These are phyloP conservation scores for Zonotrichia albicollis DNA, from an alignment of 2,797 vertebrate species.

Conservation along the genomic window DNA sequence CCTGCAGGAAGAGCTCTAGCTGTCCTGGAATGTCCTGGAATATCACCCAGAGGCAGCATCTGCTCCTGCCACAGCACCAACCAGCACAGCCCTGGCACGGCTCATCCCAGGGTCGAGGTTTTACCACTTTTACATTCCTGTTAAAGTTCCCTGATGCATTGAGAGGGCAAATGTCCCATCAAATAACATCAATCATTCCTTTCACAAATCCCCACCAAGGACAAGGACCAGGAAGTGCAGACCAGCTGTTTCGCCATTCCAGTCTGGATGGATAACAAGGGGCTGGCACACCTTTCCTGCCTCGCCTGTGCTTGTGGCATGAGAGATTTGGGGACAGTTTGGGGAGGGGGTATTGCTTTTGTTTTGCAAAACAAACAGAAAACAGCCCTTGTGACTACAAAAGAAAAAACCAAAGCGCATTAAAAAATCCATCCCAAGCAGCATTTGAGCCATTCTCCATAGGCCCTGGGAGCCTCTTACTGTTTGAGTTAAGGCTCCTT, in stretches of 20 bases:
- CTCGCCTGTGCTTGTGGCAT: neutral
- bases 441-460: conserved; percentile 29
- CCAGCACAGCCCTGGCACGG: neutral
- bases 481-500: conserved; percentile 78
- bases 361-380: conserved; percentile 29
- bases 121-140: neutral
- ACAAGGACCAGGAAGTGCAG: neutral
- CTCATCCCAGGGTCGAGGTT: neutral
- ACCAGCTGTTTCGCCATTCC: neutral
- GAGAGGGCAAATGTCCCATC: neutral
- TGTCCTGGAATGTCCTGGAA: neutral
- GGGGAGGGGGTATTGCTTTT: neutral
- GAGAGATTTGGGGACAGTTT: neutral
- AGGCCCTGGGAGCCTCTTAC: conserved; percentile 67
- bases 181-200: neutral
- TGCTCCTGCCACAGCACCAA: neutral
- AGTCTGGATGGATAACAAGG: neutral
- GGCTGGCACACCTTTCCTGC: neutral
- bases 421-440: neutral
- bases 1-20: neutral
- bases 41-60: accelerated
- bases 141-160: neutral
- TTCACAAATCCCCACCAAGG: neutral
- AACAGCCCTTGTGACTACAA: neutral
- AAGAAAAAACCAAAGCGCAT: neutral